Conservation (phyloP, 2,113 vertebrate genomes). For the Dinomys branickii region DNA sequence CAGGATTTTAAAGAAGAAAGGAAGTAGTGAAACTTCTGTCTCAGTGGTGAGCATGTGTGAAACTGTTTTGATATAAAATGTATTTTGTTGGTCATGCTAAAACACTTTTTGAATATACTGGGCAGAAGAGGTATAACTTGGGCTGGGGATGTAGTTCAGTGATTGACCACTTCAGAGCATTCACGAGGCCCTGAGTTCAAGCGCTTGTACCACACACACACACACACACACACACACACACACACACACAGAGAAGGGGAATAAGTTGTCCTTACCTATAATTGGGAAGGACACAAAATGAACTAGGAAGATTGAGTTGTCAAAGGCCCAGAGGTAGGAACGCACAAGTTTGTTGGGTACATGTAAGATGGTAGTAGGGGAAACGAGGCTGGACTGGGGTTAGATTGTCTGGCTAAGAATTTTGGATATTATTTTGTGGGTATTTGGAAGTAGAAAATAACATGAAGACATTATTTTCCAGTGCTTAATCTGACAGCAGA, state of each 20-base stretch:
- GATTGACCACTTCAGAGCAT: not conserved
- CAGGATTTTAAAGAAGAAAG: not conserved
- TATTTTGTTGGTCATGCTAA: constrained; percentile 33
- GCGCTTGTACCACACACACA: not conserved
- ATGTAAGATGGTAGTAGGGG: not conserved
- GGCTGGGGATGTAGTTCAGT: not conserved
- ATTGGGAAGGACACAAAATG: constrained; percentile 1
- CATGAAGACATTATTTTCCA: constrained; percentile 1
- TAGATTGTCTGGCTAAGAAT: not conserved
- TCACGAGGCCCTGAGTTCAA: not conserved
- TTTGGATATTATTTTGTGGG: constrained; percentile 1
- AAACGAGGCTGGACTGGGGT: not conserved
- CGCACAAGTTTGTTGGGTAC: not conserved
- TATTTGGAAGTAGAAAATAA: constrained; percentile 13
- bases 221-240: not conserved
- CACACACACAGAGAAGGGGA: not conserved
- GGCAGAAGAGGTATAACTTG: not conserved
- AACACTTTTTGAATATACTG: not conserved
- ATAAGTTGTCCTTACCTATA: not conserved
- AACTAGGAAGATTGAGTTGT: not conserved
- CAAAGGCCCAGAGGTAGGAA: not conserved
- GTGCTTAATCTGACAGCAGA: constrained; percentile 1
- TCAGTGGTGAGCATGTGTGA: not conserved
- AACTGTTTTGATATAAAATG: constrained; percentile 6
- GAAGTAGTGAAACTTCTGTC: not conserved